phyloP scores from a whole-genome alignment of 2,113 vertebrate species.

The Pelecanus crispus region DNA sequence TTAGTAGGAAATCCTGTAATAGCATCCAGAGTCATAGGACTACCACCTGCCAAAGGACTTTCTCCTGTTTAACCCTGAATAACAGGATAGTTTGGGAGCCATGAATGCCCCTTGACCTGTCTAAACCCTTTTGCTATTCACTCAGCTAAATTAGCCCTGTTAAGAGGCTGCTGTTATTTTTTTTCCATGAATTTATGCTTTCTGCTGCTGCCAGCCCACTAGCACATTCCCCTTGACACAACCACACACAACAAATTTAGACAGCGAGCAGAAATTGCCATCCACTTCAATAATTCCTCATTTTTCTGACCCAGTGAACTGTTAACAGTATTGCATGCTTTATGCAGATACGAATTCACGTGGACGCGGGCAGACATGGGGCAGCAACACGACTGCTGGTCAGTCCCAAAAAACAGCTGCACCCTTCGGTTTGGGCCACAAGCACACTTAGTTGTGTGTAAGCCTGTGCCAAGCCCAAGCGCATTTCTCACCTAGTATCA shows the following conservation, averaged over 20 bases:
- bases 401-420: slow-evolving; percentile 71
- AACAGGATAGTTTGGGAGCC: slow-evolving; percentile 66
- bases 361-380: slow-evolving; percentile 71
- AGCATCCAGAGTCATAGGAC: background rate
- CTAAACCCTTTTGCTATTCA: slow-evolving; percentile 73
- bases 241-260: slow-evolving; percentile 74
- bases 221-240: slow-evolving; percentile 48
- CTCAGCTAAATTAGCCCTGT: slow-evolving; percentile 74
- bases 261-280: slow-evolving; percentile 74
- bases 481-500: background rate
- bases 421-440: background rate
- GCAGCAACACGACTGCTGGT: slow-evolving; percentile 63
- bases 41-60: slow-evolving; percentile 24
- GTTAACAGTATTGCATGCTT: slow-evolving; percentile 74
- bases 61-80: background rate
- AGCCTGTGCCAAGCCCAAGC: background rate
- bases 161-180: slow-evolving; percentile 54
- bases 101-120: slow-evolving; percentile 69
- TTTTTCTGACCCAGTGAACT: slow-evolving; percentile 80
- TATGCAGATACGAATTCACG: slow-evolving; percentile 75
- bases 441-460: background rate
- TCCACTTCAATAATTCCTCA: slow-evolving; percentile 71
- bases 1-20: background rate
- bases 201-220: slow-evolving; percentile 51
- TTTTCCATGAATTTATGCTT: slow-evolving; percentile 34